Percentiles rank a stretch among this genome's conserved stretches.
phyloP scores from a whole-genome alignment of 2,797 vertebrate genomes.

The Clarias pachynema region DNA sequence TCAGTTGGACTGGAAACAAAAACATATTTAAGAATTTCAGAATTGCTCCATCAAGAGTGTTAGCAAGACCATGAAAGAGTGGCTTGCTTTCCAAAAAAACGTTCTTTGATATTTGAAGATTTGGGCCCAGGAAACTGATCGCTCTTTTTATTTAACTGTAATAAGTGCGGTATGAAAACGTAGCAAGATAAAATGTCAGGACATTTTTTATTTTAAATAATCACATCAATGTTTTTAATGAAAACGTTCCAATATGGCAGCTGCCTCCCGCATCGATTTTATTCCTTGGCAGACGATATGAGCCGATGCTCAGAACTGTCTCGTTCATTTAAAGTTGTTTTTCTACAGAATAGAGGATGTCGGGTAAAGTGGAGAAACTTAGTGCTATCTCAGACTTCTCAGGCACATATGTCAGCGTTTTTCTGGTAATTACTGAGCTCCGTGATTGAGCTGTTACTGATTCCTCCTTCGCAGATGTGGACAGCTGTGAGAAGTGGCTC shows the following conservation, averaged over 20 bases:
- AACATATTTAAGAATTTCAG: slow-evolving; percentile 46
- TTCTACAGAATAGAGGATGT: slow-evolving; percentile 1
- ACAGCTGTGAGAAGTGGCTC: slow-evolving; percentile 96
- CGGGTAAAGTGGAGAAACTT: slow-evolving; percentile 4
- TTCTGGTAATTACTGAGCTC: slow-evolving; percentile 21
- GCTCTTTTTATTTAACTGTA: slow-evolving; percentile 44
- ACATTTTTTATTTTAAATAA: slow-evolving; percentile 32
- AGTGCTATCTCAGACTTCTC: slow-evolving; percentile 1
- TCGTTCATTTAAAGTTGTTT: slow-evolving; percentile 13
- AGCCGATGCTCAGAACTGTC: slow-evolving; percentile 22
- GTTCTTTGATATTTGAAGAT: slow-evolving; percentile 52
- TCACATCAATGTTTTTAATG: slow-evolving; percentile 54
- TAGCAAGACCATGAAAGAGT: slow-evolving; percentile 54
- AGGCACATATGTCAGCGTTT: slow-evolving; percentile 22
- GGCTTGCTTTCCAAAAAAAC: slow-evolving; percentile 48
- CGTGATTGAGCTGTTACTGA: not conserved
- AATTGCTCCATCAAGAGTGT: slow-evolving; percentile 52
- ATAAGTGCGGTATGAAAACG: slow-evolving; percentile 53
- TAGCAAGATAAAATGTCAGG: slow-evolving; percentile 51
- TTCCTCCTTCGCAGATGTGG: slow-evolving; percentile 78
- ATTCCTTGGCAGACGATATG: slow-evolving; percentile 28
- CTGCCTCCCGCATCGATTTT: slow-evolving; percentile 37
- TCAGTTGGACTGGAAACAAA: slow-evolving; percentile 42
- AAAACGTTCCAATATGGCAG: slow-evolving; percentile 39
- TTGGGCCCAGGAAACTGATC: slow-evolving; percentile 49